phyloP scores from a whole-genome alignment of 2,888 invertebrate genomes.

The Rhagonycha fulva region DNA sequence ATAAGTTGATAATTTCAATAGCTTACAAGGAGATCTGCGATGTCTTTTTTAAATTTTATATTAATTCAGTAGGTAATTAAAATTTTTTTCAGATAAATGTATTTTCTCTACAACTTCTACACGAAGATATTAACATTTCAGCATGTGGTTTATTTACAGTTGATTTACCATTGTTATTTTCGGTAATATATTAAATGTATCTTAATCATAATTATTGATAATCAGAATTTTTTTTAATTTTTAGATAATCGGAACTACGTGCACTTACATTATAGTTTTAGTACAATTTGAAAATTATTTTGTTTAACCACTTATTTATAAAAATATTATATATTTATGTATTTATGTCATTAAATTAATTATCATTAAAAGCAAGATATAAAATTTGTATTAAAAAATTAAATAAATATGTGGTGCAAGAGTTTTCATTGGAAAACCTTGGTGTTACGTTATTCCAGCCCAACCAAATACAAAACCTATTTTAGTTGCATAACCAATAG shows the following conservation, averaged over 20 bases:
- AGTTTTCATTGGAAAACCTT: too few relatives aligned
- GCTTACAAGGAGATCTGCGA: too few relatives aligned
- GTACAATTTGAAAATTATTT: background rate
- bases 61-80: background rate
- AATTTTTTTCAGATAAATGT: background rate
- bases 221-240: background rate
- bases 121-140: background rate
- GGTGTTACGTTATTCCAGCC: too few relatives aligned
- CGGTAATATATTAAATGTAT: background rate
- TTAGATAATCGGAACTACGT: background rate
- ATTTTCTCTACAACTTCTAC: slow-evolving; percentile 3
- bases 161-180: background rate
- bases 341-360: too few relatives aligned
- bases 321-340: too few relatives aligned
- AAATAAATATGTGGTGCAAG: too few relatives aligned
- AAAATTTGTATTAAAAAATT: too few relatives aligned
- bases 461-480: too few relatives aligned
- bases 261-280: background rate
- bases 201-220: background rate
- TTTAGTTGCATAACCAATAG: too few relatives aligned
- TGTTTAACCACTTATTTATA: background rate
- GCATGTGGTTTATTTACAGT: background rate
- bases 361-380: too few relatives aligned
- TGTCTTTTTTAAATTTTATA: too few relatives aligned
- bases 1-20: too few relatives aligned